These are phyloP conservation scores for Acanthaster planci DNA, from an alignment of 35 echinoderm and acorn worm species.

Conservation along the genomic window DNA sequence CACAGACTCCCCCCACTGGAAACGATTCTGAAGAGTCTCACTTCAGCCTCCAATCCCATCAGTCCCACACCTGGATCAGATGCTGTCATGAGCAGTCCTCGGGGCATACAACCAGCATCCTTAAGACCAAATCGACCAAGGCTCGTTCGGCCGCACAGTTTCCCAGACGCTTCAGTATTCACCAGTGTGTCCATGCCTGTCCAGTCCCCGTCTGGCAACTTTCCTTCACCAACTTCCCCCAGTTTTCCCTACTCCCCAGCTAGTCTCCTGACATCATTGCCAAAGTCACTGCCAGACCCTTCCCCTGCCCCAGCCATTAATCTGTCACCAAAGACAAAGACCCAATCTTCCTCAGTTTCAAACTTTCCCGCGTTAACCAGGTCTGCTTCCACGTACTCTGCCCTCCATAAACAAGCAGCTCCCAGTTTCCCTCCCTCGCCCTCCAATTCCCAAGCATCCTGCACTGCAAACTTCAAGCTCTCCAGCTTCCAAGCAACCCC, in stretches of 20 bases:
- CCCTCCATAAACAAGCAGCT: neutral
- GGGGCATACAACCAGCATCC: neutral
- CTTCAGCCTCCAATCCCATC: slow-evolving; percentile 17
- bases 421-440: slow-evolving; percentile 17
- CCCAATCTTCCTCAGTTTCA: neutral
- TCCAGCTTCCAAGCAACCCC: neutral
- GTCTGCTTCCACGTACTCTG: slow-evolving; percentile 44
- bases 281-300: slow-evolving; percentile 8
- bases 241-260: neutral
- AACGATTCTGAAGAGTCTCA: slow-evolving; percentile 37
- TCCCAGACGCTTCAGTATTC: slow-evolving; percentile 3
- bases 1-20: slow-evolving; percentile 75
- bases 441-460: slow-evolving; percentile 12
- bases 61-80: slow-evolving; percentile 24
- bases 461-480: slow-evolving; percentile 4
- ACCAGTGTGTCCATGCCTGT: neutral
- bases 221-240: neutral
- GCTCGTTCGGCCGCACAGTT: slow-evolving; percentile 1
- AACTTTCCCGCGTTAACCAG: neutral
- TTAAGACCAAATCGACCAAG: neutral
- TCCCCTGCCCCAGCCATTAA: slow-evolving; percentile 22
- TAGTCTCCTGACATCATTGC: neutral
- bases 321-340: slow-evolving; percentile 17
- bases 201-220: neutral
- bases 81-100: neutral